Evolutionary conservation across 2,113 vertebrate genomes (phyloP), one percentile per base, ranked within the genome.

Genomic region (Pantherophis guttatus): DNA sequence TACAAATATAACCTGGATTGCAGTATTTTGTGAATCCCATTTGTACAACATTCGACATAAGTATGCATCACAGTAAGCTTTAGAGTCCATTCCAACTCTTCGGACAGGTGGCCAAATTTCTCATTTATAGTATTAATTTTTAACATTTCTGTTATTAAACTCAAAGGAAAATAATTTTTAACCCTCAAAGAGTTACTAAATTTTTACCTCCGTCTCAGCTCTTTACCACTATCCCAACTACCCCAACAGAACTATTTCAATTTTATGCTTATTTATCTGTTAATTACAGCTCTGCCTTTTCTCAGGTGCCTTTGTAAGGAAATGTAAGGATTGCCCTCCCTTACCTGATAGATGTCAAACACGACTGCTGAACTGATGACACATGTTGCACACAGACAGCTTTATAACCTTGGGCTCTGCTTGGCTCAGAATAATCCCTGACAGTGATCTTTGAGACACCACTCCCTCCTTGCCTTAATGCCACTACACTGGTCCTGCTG

Each of bases 371-470:
- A 86, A 50, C 3, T 55, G 48, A 81, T 70, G 53, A 39, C 3
- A 53, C 50, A 52, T n/a, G 39, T 48, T 87, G 87, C 24, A n/a
- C 50, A 17, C 54, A 33, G 21, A 19, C 88, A 24, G 52, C 39
- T 21, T 1, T 0, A 33, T 91, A 5, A 2, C 4, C 65, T 44
- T 3, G 8, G 17, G 44, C 0, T 0, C 62, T 91, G 85, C 89
- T 81, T 48, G 94, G 54, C 90, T 90, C 93, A 48, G 86, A 91
- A 92, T 95, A 94, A 95, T 92, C 91, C 1, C 81, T 91, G 81
- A 57, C 92, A 0, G 0, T 95, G 96, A 96, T 94, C 96, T 96
- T 96, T 93, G 95, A 96, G 94, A 96, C 94, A 70, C 91, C 1
- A 29, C 88, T 96, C 90, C 91, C 91, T 95, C 62, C n/a, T 93